Conservation (phyloP, 2,888 invertebrate species). For the Cylindroiulus punctatus region DNA sequence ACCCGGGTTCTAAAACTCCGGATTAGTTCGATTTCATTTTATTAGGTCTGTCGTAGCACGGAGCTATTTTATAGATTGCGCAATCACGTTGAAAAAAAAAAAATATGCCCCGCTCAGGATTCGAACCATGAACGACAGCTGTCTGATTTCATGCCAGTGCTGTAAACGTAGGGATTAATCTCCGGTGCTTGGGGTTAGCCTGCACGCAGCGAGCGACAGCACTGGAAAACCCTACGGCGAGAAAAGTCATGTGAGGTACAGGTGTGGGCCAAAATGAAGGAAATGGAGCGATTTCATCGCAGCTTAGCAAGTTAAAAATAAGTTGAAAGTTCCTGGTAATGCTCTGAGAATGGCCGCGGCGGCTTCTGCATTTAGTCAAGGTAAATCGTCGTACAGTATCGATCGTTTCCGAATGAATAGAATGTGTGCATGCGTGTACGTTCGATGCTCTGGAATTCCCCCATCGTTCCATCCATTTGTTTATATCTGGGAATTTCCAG, state of each 20-base stretch:
- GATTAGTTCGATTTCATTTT: no score
- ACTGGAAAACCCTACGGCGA: not conserved
- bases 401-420: not conserved
- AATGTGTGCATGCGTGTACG: not conserved
- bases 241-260: not conserved
- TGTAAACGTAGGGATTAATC: not conserved
- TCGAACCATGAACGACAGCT: no score
- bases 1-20: no score
- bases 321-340: not conserved
- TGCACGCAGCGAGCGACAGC: not conserved
- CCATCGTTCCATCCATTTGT: not conserved
- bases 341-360: not conserved
- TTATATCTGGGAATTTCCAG: not conserved
- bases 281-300: constrained; percentile 15
- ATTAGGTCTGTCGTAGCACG: no score
- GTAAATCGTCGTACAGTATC: not conserved
- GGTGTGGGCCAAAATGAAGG: constrained; percentile 30
- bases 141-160: no score
- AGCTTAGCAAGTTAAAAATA: not conserved
- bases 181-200: not conserved
- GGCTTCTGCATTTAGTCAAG: not conserved
- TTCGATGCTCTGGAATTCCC: not conserved
- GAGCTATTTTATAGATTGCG: no score
- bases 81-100: no score
- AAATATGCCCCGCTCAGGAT: no score